phyloP scores from a whole-genome alignment of 2,797 vertebrate genomes.

The Phoeniculus purpureus region DNA sequence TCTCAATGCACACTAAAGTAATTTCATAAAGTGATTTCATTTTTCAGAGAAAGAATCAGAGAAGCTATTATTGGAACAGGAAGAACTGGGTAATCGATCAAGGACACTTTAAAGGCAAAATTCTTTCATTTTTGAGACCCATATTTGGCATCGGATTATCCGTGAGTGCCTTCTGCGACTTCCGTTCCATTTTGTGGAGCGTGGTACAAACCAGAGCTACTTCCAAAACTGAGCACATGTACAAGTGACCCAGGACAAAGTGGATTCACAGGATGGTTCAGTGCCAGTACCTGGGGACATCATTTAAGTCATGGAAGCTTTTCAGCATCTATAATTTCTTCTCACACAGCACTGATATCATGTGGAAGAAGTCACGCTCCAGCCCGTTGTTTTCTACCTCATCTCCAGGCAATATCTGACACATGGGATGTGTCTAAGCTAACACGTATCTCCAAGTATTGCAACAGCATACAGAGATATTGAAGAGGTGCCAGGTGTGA shows the following conservation, averaged over 20 bases:
- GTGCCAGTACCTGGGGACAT: neutral
- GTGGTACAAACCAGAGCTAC: neutral
- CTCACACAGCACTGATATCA: neutral
- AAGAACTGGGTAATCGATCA: neutral
- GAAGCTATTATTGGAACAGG: slow-evolving; percentile 28
- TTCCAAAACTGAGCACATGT: neutral
- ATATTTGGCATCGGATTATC: neutral
- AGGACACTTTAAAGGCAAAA: slow-evolving; percentile 17
- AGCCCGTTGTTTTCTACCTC: neutral
- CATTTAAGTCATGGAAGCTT: neutral
- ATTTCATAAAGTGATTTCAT: slow-evolving; percentile 33
- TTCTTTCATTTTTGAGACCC: neutral
- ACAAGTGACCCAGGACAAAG: neutral
- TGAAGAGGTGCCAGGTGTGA: neutral
- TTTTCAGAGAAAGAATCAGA: slow-evolving; percentile 24
- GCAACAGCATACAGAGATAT: neutral
- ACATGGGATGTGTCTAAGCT: neutral
- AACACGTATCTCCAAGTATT: neutral
- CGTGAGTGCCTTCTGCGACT: neutral
- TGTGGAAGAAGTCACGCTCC: neutral
- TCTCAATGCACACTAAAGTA: slow-evolving; percentile 30
- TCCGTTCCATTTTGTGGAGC: neutral
- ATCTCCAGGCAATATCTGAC: neutral
- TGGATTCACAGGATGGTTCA: neutral
- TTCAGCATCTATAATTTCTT: neutral